Percentiles rank a stretch among this genome's conserved stretches.
Evolutionary conservation across 2,113 vertebrate species (phyloP).

Genomic region (Sarotherodon lohbergeri): DNA sequence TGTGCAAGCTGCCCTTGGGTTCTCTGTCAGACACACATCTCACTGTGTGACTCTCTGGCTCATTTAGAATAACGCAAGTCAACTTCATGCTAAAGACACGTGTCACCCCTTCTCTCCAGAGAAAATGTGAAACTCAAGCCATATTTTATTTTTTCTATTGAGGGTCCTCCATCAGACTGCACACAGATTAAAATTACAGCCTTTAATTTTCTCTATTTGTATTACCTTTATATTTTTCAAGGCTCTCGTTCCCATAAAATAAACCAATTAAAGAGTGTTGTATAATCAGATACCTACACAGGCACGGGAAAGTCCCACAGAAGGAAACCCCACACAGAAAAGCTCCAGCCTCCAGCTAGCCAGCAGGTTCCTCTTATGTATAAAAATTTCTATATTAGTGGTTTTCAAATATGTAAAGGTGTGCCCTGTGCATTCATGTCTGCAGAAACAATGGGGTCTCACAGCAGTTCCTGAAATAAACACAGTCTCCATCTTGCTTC

Average conservation of each 20-base stretch:
- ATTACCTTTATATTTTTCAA: background rate
- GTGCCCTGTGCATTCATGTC: background rate
- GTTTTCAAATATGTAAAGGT: background rate
- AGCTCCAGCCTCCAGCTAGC: background rate
- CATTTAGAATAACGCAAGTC: background rate
- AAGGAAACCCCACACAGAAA: background rate
- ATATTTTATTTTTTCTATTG: background rate
- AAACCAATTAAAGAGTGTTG: background rate
- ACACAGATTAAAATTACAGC: background rate
- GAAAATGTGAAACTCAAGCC: background rate
- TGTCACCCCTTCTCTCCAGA: background rate
- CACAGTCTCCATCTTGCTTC: background rate
- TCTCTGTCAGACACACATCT: background rate
- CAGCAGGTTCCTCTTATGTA: background rate
- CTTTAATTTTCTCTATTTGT: background rate
- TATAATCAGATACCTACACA: background rate
- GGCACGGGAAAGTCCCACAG: background rate
- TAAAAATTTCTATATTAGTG: background rate
- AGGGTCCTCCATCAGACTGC: background rate
- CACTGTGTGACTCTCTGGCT: background rate
- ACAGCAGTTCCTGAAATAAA: background rate
- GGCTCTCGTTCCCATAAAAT: background rate
- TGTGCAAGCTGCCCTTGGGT: constrained; percentile 10
- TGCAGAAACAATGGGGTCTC: background rate
- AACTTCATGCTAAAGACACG: background rate